Base-by-base conservation (phyloP, 2,113 vertebrate genomes). In the Cyanoramphus novaezelandiae region DNA sequence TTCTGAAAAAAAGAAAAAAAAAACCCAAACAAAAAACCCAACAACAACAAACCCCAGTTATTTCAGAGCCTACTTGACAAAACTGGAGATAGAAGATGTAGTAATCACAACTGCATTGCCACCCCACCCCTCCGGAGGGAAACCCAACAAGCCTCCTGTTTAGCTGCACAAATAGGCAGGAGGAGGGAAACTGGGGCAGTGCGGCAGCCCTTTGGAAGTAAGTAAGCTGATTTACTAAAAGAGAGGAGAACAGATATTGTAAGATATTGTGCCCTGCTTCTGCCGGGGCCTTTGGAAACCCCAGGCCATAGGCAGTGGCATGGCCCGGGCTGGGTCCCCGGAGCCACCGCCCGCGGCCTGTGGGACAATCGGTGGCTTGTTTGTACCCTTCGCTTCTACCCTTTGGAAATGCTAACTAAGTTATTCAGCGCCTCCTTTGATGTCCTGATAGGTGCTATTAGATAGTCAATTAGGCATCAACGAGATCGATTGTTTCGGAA, bases 351-450 rank as follows among this genome's bases (percentile, higher is more conserved):
- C 31, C 18, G 15, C 31, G 39, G 65, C 50, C 24, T 16, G 29
- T 71, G 95, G 75, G 85, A 91, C 78, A 79, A 67, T 25, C 86
- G 95, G 88, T 92, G 37, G 21, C 87, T 97, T 97, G 94, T 92
- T 97, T 94, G 96, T 95, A 83, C 63, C 94, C 83, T 96, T 81
- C 74, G 2, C 94, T 44, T 71, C 77, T 86, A n/a, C 62, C 67
- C 91, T 88, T 97, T 95, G 79, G 92, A 97, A 97, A 97, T 97
- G 97, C 90, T 97, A 97, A 97, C 90, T 52, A 62, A 93, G 92
- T 96, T 97, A 97, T 92, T 95, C 94, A 97, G 82, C 46, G 59
- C n/a, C 74, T 46, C 62, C 82, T 97, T 97, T 95, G 95, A 96
- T 96, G 96, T 94, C 49, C 91, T 97, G 91, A 93, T 95, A 93